Conservation (phyloP, 1,140 invertebrate genomes). For the Calephelis nemesis region DNA sequence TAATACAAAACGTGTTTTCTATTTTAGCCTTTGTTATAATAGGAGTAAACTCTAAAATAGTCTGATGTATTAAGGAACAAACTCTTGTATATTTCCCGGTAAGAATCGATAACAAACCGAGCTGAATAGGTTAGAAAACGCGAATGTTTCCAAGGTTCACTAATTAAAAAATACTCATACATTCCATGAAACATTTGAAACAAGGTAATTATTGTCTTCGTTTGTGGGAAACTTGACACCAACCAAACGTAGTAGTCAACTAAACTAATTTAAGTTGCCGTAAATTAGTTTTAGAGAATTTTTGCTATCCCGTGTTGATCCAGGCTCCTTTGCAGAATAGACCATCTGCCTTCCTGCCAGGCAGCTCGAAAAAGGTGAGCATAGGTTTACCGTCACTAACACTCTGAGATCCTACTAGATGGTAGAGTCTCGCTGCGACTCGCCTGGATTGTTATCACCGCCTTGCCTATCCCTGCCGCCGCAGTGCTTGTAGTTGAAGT, state of each 20-base stretch:
- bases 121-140: slow-evolving; percentile 22
- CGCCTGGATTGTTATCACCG: too few relatives aligned
- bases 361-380: too few relatives aligned
- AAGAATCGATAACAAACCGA: slow-evolving; percentile 28
- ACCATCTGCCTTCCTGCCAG: too few relatives aligned
- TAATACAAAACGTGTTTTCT: slow-evolving; percentile 5
- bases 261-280: too few relatives aligned
- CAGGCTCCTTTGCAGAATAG: too few relatives aligned
- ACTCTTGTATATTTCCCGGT: neutral
- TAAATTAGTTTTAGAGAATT: too few relatives aligned
- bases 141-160: slow-evolving; percentile 12
- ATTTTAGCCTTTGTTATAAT: slow-evolving; percentile 1
- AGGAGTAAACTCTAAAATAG: slow-evolving; percentile 14
- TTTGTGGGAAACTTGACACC: slow-evolving; percentile 1
- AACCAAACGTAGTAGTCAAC: neutral
- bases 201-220: neutral
- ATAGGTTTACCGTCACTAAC: too few relatives aligned
- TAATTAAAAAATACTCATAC: slow-evolving; percentile 9
- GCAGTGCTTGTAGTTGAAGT: too few relatives aligned
- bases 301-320: too few relatives aligned
- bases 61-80: neutral
- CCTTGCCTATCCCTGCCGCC: too few relatives aligned
- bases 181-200: neutral
- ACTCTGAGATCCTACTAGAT: too few relatives aligned
- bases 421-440: too few relatives aligned